Evolutionary conservation across 1,140 invertebrate species (phyloP), one percentile per base, ranked within the genome.

Genomic region (Drosophila grimshawi): DNA sequence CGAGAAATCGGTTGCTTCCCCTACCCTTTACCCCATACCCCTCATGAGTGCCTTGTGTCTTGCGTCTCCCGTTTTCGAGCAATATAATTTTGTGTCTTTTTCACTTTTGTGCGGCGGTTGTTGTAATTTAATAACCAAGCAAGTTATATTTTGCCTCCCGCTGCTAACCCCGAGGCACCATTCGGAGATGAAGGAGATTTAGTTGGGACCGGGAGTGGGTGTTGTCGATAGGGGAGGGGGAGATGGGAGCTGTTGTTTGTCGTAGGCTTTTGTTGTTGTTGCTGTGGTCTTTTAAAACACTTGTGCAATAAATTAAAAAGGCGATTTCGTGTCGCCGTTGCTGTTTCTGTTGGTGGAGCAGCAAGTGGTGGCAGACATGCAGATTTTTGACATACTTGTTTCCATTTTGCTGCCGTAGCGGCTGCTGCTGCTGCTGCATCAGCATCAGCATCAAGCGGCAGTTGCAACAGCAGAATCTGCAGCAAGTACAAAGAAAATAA

Each of bases 321-420:
- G 85, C 85, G 85, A 89, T 88, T 88, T 88, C 78, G 57, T 88
- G 80, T 86, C 72, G 76, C 80, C 65, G 69, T 76, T 90, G 85
- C 53, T 76, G 76, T 57, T 61, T 66, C 60, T 45, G 63, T 45
- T 60, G 56, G 41, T 56, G 46, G 52, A 51, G 69, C 82, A 77
- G 80, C 83, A 89, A 88, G 85, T 89, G 83, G 83, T 85, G 85
- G 83, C 83, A 90, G 85, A 88, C 85, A 88, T 88, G 85, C 86
- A 88, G 85, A 88, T 88, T 88, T 88, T 88, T 88, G 85, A 88
- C 85, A 88, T 88, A 88, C 85, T 89, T 89, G 85, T 88, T 88
- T 88, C 85, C 85, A 89, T 88, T 89, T 89, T 89, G 83, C 83
- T 88, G 83, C 85, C 77, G 77, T 75, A 64, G 81, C 81, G 59